Evolutionary conservation across 1,140 invertebrate species (phyloP).

Genomic region (Bombus vancouverensis): DNA sequence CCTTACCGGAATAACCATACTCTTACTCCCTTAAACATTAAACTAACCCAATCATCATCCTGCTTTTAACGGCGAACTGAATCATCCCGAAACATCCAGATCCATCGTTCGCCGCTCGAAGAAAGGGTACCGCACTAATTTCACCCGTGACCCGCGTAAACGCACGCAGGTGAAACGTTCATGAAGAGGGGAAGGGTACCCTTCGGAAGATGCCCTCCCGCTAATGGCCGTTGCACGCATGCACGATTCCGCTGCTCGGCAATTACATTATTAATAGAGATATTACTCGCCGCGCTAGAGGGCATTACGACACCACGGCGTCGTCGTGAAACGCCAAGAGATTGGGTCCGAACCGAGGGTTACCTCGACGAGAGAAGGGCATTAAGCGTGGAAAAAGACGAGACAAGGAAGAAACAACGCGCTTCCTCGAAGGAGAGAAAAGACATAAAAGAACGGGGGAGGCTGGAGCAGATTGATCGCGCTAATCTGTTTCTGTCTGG

Average conservation of each 20-base stretch:
- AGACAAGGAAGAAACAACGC: not conserved
- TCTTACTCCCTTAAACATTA: not conserved
- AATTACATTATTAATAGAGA: conserved; percentile 78
- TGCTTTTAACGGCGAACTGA: not conserved
- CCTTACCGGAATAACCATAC: no score
- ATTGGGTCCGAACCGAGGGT: conserved; percentile 41
- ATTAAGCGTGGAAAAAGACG: conserved; percentile 46
- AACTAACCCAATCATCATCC: not conserved
- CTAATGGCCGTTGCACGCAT: conserved; percentile 70
- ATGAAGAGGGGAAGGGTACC: not conserved
- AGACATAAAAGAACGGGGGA: conserved; percentile 22
- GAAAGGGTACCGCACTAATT: conserved; percentile 29
- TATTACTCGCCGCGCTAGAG: conserved; percentile 67
- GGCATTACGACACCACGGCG: conserved; percentile 72
- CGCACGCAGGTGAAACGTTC: conserved; percentile 50
- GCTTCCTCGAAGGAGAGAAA: not conserved
- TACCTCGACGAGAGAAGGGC: conserved; percentile 15
- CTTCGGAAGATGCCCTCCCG: conserved; percentile 18
- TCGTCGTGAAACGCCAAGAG: conserved; percentile 58
- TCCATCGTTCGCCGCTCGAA: not conserved
- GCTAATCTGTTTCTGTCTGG: conserved; percentile 72
- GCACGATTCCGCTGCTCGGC: conserved; percentile 70
- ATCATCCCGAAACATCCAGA: not conserved
- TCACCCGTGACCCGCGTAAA: conserved; percentile 72
- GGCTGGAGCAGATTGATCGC: conserved; percentile 70